Evolutionary conservation across 2,797 vertebrate genomes (phyloP).

Genomic region (Hipposideros larvatus): DNA sequence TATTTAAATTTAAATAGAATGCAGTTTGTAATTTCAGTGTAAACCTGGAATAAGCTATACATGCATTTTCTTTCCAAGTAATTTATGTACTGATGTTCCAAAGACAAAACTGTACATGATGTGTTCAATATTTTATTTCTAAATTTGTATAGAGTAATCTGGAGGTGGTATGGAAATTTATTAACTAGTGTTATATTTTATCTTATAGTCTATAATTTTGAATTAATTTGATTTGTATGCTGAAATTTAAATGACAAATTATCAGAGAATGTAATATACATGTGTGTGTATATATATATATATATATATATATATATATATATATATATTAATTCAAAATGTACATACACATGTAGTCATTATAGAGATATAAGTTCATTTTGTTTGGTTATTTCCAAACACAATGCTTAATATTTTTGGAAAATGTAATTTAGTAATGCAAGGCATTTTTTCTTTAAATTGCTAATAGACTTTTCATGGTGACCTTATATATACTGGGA

Average conservation of each 20-base stretch:
- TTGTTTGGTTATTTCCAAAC: background rate
- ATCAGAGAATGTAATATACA: background rate
- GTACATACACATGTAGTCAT: background rate
- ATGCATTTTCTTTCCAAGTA: background rate
- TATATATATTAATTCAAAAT: too few species aligned
- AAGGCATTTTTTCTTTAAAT: background rate
- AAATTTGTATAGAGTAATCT: background rate
- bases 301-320: too few species aligned
- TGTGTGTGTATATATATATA: too few species aligned
- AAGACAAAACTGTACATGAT: background rate
- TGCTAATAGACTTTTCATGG: background rate
- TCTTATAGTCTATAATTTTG: background rate
- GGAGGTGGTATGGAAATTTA: background rate
- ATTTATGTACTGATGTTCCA: background rate
- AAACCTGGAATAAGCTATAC: background rate
- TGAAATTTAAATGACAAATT: background rate
- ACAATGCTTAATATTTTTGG: background rate
- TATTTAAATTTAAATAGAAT: background rate
- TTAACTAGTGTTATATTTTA: background rate
- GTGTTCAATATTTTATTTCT: background rate
- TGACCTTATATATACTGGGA: background rate
- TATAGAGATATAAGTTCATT: background rate
- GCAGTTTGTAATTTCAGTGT: background rate
- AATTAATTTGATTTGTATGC: background rate
- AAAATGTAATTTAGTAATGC: background rate